Evolutionary conservation across 2,797 vertebrate species (phyloP).

Genomic region (Dermochelys coriacea): DNA sequence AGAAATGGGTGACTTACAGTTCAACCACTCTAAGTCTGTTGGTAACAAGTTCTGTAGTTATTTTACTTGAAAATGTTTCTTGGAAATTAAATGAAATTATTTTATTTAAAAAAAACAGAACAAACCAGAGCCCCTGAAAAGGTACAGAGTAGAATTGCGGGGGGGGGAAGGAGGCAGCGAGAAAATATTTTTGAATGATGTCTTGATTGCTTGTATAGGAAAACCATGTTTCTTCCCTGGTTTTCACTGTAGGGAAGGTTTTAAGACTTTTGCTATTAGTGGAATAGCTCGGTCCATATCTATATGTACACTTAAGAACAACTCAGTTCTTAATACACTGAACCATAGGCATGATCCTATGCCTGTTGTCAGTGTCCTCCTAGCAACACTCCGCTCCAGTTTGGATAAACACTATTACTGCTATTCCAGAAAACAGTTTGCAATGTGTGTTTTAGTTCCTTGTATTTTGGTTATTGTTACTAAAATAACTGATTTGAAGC

Average conservation of each 20-base stretch:
- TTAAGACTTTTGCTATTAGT: not conserved
- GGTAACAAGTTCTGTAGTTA: not conserved
- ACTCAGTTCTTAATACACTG: not conserved
- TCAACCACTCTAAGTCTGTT: not conserved
- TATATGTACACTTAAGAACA: not conserved
- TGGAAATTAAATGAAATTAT: constrained; percentile 47
- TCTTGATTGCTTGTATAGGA: not conserved
- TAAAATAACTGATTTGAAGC: not conserved
- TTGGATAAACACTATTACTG: not conserved
- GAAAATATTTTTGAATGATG: not conserved
- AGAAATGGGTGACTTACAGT: constrained; percentile 9
- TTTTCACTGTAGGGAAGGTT: not conserved
- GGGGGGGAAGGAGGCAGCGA: no score
- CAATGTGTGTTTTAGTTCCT: not conserved
- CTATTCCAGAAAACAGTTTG: not conserved
- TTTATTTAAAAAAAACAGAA: constrained; percentile 65
- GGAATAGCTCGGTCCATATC: not conserved
- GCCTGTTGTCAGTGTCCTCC: not conserved
- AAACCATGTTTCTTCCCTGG: not conserved
- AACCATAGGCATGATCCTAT: not conserved
- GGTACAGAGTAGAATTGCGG: not conserved
- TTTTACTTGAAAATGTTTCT: not conserved
- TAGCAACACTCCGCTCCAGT: not conserved
- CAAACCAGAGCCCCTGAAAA: constrained; percentile 23
- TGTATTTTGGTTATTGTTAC: not conserved